These are phyloP conservation scores for Lasiommata megera DNA, from an alignment of 2,888 invertebrate species.

Conservation along the genomic window DNA sequence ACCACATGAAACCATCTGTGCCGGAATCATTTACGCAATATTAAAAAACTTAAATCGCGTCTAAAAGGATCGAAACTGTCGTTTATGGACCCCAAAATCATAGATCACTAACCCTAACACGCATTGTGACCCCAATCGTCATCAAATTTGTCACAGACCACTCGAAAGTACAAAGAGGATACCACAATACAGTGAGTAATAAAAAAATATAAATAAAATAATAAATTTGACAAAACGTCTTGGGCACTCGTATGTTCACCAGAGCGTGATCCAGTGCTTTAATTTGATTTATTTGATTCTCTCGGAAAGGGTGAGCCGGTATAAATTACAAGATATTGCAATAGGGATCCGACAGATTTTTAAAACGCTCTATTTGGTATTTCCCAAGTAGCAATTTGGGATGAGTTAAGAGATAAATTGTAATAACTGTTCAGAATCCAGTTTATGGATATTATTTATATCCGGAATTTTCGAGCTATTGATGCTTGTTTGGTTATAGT, in stretches of 20 bases:
- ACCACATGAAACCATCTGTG: conserved; percentile 56
- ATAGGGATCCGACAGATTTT: conserved; percentile 40
- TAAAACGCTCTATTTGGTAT: conserved; percentile 37
- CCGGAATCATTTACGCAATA: conserved; percentile 64
- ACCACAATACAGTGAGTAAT: conserved; percentile 68
- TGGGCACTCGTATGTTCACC: conserved; percentile 70
- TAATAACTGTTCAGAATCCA: background rate
- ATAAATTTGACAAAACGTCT: conserved; percentile 82
- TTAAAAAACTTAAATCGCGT: conserved; percentile 69
- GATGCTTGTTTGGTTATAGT: too few species aligned
- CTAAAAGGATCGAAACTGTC: conserved; percentile 74
- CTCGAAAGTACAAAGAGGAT: conserved; percentile 70
- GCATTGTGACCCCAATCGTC: conserved; percentile 71
- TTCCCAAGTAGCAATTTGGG: conserved; percentile 38
- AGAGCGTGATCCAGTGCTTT: conserved; percentile 73
- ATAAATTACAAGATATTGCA: conserved; percentile 65
- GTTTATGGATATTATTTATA: conserved; percentile 1
- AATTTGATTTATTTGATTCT: conserved; percentile 79
- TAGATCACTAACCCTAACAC: conserved; percentile 67
- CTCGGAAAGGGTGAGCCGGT: conserved; percentile 68
- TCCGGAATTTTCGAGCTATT: background rate
- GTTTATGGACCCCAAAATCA: conserved; percentile 63
- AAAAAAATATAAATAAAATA: conserved; percentile 79
- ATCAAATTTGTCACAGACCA: conserved; percentile 81
- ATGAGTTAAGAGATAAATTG: conserved; percentile 39